phyloP scores from a whole-genome alignment of 2,797 vertebrate species.

The Oryzias dopingdopingensis region DNA sequence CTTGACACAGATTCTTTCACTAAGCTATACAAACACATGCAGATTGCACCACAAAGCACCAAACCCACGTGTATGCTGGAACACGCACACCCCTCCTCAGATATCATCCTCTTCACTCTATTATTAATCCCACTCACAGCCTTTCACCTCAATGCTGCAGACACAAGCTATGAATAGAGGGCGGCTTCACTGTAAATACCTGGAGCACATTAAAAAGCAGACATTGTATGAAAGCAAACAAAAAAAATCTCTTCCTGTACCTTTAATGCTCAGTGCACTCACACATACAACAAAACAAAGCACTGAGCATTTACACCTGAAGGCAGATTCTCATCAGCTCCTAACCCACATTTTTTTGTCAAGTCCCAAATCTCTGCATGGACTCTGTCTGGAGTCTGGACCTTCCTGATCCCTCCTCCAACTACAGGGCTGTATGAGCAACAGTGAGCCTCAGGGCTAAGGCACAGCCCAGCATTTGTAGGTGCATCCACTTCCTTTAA shows the following conservation, averaged over 20 bases:
- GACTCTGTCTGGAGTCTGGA: constrained; percentile 9
- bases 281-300: constrained; percentile 8
- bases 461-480: constrained; percentile 14
- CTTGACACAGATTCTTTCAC: constrained; percentile 47
- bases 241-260: background rate
- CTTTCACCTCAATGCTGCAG: constrained; percentile 28
- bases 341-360: constrained; percentile 19
- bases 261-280: too few relatives aligned
- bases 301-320: constrained; percentile 25
- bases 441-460: constrained; percentile 26
- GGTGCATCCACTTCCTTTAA: constrained; percentile 26
- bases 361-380: constrained; percentile 17
- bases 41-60: constrained; percentile 24
- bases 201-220: constrained; percentile 26
- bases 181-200: constrained; percentile 16
- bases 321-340: constrained; percentile 31
- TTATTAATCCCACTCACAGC: constrained; percentile 63
- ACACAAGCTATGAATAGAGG: background rate
- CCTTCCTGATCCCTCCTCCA: constrained; percentile 19
- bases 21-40: constrained; percentile 6
- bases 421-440: constrained; percentile 38
- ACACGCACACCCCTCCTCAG: constrained; percentile 30
- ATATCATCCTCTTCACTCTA: constrained; percentile 48
- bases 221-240: constrained; percentile 12
- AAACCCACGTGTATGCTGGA: constrained; percentile 14